phyloP scores from a whole-genome alignment of 2,888 invertebrate species.

The Cecidostiba fungosa region DNA sequence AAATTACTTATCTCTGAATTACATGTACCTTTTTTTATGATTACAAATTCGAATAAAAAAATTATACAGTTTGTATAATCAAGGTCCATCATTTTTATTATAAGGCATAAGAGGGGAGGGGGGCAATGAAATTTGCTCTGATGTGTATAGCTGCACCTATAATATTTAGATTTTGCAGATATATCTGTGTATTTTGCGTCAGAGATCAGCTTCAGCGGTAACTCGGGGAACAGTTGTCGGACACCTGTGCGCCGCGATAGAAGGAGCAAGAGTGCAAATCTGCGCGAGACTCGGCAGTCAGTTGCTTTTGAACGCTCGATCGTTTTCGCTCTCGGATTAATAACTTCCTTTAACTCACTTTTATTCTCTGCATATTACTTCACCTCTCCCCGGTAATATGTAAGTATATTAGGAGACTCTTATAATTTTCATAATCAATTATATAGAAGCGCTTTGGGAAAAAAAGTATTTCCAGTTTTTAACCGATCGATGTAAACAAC shows the following conservation, averaged over 20 bases:
- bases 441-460: no score
- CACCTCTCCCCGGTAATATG: not conserved
- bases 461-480: no score
- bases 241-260: not conserved
- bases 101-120: no score
- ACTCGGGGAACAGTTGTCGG: not conserved
- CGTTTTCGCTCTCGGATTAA: not conserved
- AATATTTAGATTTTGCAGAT: not conserved
- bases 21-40: not conserved
- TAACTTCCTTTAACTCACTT: not conserved
- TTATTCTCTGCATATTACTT: not conserved
- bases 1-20: not conserved
- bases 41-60: not conserved
- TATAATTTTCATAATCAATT: not conserved
- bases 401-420: not conserved
- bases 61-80: not conserved
- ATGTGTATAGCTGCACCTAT: not conserved
- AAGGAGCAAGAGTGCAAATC: not conserved
- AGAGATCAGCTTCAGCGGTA: not conserved
- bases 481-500: no score
- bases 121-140: not conserved
- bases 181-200: not conserved
- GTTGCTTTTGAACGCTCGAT: constrained; percentile 5
- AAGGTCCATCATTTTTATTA: not conserved
- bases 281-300: not conserved